Percentiles rank a stretch among this genome's conserved stretches.
These are phyloP conservation scores for Aplocera efformata DNA, from an alignment of 2,888 invertebrate species.

Conservation along the genomic window DNA sequence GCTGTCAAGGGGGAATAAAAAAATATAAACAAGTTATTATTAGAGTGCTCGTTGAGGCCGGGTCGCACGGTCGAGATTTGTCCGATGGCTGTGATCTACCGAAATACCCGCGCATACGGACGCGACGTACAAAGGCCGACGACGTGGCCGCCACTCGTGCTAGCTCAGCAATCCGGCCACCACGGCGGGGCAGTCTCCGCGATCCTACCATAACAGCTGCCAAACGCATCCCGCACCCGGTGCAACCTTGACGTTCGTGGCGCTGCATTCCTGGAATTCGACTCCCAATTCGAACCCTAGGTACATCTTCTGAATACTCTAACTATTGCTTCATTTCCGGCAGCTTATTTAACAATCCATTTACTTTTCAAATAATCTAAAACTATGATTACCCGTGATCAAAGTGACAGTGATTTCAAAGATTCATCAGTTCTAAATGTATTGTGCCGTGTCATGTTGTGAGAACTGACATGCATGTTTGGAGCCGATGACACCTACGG, in stretches of 20 bases:
- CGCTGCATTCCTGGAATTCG: constrained; percentile 23
- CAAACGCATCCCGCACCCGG: constrained; percentile 16
- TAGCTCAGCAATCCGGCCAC: constrained; percentile 47
- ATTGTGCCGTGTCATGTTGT: constrained; percentile 7
- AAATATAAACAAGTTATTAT: constrained; percentile 80
- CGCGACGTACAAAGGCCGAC: constrained; percentile 58
- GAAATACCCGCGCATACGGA: constrained; percentile 73
- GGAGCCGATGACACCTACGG: background rate
- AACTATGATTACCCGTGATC: constrained; percentile 22
- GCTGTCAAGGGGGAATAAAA: constrained; percentile 67
- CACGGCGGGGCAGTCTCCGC: constrained; percentile 33
- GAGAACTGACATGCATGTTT: constrained; percentile 14
- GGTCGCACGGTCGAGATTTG: constrained; percentile 79
- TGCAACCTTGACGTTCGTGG: constrained; percentile 20
- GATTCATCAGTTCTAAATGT: constrained; percentile 4
- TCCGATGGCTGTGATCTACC: constrained; percentile 76
- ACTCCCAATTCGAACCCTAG: constrained; percentile 26
- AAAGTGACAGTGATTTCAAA: constrained; percentile 14
- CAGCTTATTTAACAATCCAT: background rate
- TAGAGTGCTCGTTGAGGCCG: constrained; percentile 76
- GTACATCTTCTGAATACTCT: constrained; percentile 22
- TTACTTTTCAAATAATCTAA: constrained; percentile 1
- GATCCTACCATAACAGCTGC: constrained; percentile 19
- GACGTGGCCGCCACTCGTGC: constrained; percentile 43
- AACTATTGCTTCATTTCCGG: constrained; percentile 4